Conservation (phyloP, 1,140 invertebrate species). For the Copidosoma floridanum region DNA sequence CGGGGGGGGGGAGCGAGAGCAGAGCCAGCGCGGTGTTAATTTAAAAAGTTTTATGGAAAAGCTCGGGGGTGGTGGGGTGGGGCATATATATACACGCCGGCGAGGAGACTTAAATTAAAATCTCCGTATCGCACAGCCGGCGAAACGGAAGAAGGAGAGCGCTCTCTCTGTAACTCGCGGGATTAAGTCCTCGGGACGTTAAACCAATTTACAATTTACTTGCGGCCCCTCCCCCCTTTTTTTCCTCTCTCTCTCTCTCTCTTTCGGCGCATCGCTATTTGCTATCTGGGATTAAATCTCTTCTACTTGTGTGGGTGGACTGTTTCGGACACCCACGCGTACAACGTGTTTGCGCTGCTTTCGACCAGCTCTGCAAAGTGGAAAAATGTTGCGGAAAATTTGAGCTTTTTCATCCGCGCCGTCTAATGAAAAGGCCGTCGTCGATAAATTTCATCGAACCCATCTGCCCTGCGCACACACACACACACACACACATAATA, state of each 20-base stretch:
- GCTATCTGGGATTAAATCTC: no score
- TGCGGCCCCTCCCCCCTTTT: no score
- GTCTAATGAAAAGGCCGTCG: background rate
- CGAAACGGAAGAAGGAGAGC: background rate
- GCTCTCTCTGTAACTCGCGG: background rate
- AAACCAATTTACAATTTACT: slow-evolving; percentile 16
- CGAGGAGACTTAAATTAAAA: slow-evolving; percentile 27
- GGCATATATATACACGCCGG: no score
- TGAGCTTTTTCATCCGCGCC: background rate
- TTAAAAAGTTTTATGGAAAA: slow-evolving; percentile 28
- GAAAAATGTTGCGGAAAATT: background rate
- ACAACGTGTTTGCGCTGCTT: no score
- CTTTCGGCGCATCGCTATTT: background rate
- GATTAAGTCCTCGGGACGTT: slow-evolving; percentile 1
- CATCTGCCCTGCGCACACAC: no score
- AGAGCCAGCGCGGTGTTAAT: slow-evolving; percentile 14
- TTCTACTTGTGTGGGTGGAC: no score
- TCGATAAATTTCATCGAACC: no score
- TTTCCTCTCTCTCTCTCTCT: background rate
- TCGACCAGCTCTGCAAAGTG: no score
- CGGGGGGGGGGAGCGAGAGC: background rate
- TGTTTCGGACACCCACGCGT: no score
- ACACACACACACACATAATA: no score
- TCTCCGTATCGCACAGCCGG: slow-evolving; percentile 1
- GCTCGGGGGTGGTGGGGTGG: no score